Percentiles rank a stretch among this genome's conserved stretches.
Evolutionary conservation across 2,797 vertebrate species (phyloP).

Genomic region (Chelon labrosus): DNA sequence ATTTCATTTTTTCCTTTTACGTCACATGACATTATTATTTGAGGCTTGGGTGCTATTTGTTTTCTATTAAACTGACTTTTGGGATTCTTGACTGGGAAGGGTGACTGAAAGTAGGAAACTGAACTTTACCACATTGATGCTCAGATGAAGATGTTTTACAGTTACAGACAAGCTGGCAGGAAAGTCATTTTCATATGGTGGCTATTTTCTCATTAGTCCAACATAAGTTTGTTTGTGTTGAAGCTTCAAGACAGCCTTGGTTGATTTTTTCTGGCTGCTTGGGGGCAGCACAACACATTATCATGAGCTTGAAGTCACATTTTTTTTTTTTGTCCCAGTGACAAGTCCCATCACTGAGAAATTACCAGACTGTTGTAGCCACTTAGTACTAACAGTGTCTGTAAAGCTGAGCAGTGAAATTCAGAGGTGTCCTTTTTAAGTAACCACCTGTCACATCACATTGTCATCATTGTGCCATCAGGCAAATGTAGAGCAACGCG

Average conservation of each 20-base stretch:
- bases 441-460: too few relatives aligned
- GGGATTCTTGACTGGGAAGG: constrained; percentile 48
- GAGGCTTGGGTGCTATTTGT: constrained; percentile 62
- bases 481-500: too few relatives aligned
- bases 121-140: constrained; percentile 54
- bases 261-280: not conserved
- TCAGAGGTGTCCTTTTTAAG: too few relatives aligned
- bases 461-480: too few relatives aligned
- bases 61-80: constrained; percentile 58
- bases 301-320: too few relatives aligned
- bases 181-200: constrained; percentile 6
- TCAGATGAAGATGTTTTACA: constrained; percentile 38
- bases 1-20: constrained; percentile 28
- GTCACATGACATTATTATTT: constrained; percentile 57
- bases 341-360: too few relatives aligned
- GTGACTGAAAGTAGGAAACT: constrained; percentile 54
- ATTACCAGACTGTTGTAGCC: too few relatives aligned
- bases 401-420: too few relatives aligned
- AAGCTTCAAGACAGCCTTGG: constrained; percentile 1
- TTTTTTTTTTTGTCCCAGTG: too few relatives aligned
- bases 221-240: not conserved
- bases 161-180: constrained; percentile 5
- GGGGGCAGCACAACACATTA: not conserved
- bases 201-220: constrained; percentile 20
- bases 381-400: too few relatives aligned